Evolutionary conservation across 2,888 invertebrate species (phyloP), one percentile per base, ranked within the genome.

Genomic region (Drosophila suboccidentalis): DNA sequence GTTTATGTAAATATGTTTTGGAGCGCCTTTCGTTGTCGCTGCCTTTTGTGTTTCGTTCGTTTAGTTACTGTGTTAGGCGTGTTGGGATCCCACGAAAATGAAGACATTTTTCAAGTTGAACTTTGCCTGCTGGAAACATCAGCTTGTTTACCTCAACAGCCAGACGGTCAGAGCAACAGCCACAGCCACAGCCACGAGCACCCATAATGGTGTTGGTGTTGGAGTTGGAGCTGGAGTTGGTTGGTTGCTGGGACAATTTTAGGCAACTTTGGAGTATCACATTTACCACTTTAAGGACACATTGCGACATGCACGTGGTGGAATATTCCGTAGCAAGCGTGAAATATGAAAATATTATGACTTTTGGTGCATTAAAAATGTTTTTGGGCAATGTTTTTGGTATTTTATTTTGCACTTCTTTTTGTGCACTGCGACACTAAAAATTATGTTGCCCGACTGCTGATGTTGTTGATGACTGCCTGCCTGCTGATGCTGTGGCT

Each of bases 321-420:
- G 19, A 55, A 72, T 50, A 36, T 50, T 65, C 41, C 39, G 70
- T 53, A 61, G 32, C 65, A 60, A 68, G 67, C 81, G 61, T 87
- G 70, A 82, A 80, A 83, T 77, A 80, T 82, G 81, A 71, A 87
- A 87, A 80, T 78, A 80, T 83, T 81, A 84, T 87, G 87, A 82
- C 82, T 87, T 83, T 68, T 83, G 87, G 71, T 87, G 84, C 87
- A 83, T 77, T 69, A 69, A 87, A 82, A 77, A 78, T 67, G 75
- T 63, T 80, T 69, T 77, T 61, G 62, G 59, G 55, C 58, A 57
- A 49, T 67, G 46, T 62, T 71, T 50, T 62, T 47, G 17, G 51
- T 60, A 34, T 53, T 54, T 34, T 36, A 10, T 59, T 39, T 47
- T 51, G 46, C 47, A 43, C 39, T 22, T 61, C 10, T 43, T 43